These are phyloP conservation scores for Uloborus plumipes DNA, from an alignment of 2,888 invertebrate genomes.

Conservation along the genomic window DNA sequence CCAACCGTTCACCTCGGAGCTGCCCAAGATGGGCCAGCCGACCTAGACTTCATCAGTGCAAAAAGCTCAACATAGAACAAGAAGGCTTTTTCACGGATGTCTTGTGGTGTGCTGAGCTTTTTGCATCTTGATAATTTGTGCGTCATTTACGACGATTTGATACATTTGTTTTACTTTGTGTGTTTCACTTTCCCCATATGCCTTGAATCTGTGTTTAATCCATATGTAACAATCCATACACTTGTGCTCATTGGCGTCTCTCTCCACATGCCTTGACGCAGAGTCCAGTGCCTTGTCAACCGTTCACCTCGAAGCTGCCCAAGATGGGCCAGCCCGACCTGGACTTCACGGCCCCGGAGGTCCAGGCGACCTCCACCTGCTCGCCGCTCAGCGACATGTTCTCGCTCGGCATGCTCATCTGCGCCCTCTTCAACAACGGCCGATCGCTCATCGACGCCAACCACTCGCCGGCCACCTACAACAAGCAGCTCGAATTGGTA, in stretches of 20 bases:
- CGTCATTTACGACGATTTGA: no score
- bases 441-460: conserved; percentile 89
- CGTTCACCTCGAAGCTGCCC: conserved; percentile 91
- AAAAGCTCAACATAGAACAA: no score
- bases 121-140: no score
- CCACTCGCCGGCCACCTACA: conserved; percentile 88
- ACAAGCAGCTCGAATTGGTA: conserved; percentile 92
- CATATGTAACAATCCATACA: no score
- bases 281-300: conserved; percentile 83
- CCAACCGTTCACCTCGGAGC: no score
- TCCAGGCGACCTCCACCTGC: conserved; percentile 85
- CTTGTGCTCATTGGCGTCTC: background rate
- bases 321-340: conserved; percentile 95
- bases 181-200: no score
- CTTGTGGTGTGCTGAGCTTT: no score
- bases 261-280: conserved; percentile 70
- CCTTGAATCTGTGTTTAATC: no score
- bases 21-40: no score
- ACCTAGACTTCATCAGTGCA: no score
- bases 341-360: conserved; percentile 94
- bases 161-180: no score
- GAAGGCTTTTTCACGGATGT: no score
- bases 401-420: conserved; percentile 93
- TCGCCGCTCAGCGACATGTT: conserved; percentile 95
- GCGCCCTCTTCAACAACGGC: conserved; percentile 92